These are phyloP conservation scores for Caenorhabditis doughertyi DNA, from an alignment of 2,888 invertebrate species.

Conservation along the genomic window DNA sequence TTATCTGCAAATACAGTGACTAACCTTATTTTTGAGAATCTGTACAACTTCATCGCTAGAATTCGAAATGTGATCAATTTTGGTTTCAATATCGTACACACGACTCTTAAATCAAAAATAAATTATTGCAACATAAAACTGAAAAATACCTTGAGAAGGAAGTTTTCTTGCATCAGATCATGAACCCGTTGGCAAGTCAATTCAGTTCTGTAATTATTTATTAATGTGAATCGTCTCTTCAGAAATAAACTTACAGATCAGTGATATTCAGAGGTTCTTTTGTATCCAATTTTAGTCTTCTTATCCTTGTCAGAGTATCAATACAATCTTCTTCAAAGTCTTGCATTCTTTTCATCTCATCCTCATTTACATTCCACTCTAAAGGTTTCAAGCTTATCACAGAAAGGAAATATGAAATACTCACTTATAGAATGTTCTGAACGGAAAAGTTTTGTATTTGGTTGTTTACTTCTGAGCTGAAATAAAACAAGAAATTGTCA, in stretches of 20 bases:
- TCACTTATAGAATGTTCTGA: conserved; percentile 76
- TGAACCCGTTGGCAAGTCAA: conserved; percentile 68
- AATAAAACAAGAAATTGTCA: neutral
- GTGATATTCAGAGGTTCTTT: conserved; percentile 46
- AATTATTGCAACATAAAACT: neutral
- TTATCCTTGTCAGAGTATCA: conserved; percentile 92
- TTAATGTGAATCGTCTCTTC: neutral
- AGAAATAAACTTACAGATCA: conserved; percentile 38
- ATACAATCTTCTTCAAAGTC: conserved; percentile 99
- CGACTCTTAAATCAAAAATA: conserved; percentile 43
- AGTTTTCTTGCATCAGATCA: conserved; percentile 74
- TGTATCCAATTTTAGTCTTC: conserved; percentile 42
- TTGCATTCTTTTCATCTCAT: conserved; percentile 93
- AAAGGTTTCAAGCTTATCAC: no score
- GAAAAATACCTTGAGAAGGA: conserved; percentile 53
- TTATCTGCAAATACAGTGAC: neutral
- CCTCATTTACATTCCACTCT: conserved; percentile 93
- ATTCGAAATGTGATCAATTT: conserved; percentile 62
- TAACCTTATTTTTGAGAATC: conserved; percentile 46
- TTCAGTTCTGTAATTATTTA: conserved; percentile 71
- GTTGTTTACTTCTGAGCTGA: conserved; percentile 33
- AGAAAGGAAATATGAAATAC: no score
- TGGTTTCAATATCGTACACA: conserved; percentile 67
- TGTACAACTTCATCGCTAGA: conserved; percentile 60
- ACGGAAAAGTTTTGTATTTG: conserved; percentile 40